phyloP scores from a whole-genome alignment of 2,888 invertebrate species.

The Yponomeuta plumbellus region DNA sequence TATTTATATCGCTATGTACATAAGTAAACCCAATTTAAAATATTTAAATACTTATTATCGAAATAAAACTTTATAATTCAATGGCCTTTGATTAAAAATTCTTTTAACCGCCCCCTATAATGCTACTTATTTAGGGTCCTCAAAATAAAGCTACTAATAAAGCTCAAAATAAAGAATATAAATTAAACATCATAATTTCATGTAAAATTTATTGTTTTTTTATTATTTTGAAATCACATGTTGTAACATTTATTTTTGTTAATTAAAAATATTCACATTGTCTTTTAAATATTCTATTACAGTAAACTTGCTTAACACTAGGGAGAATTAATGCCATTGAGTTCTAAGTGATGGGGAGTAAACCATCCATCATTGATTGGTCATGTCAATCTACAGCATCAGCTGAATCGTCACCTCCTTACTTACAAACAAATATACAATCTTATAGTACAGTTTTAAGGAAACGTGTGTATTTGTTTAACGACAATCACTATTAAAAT shows the following conservation, averaged over 20 bases:
- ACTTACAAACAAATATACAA: conserved; percentile 74
- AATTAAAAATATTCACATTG: conserved; percentile 82
- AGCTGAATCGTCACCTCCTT: conserved; percentile 40
- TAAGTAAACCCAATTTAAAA: conserved; percentile 14
- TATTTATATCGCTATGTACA: conserved; percentile 6
- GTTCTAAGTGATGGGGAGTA: conserved; percentile 53
- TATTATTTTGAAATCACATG: conserved; percentile 80
- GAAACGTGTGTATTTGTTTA: conserved; percentile 54
- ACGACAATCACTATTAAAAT: conserved; percentile 70
- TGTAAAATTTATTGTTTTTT: conserved; percentile 78
- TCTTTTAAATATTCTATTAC: conserved; percentile 79
- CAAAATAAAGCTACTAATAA: no score
- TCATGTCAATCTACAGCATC: conserved; percentile 63
- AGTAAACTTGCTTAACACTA: conserved; percentile 74
- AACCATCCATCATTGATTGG: conserved; percentile 62
- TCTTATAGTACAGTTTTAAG: conserved; percentile 62
- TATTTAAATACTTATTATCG: conserved; percentile 17
- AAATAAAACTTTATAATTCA: no score
- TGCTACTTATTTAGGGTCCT: no score
- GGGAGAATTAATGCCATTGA: conserved; percentile 75
- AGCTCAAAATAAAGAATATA: background rate
- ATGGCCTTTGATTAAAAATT: no score
- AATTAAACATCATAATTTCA: conserved; percentile 37
- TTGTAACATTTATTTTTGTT: conserved; percentile 79
- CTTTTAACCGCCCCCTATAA: no score